These are phyloP conservation scores for Idaea biselata DNA, from an alignment of 2,888 invertebrate genomes.

Conservation along the genomic window DNA sequence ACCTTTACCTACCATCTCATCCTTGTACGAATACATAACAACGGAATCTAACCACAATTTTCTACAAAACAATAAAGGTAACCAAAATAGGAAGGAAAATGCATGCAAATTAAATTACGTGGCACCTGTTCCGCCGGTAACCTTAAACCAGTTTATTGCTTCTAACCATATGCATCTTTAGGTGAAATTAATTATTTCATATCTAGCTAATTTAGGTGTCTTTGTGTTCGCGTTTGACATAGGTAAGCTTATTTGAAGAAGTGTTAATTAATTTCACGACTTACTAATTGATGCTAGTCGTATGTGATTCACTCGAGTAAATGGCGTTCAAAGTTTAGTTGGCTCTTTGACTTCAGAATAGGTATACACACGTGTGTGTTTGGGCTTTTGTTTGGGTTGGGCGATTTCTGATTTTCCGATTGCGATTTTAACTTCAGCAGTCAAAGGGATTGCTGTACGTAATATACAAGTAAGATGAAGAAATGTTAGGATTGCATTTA, in stretches of 20 bases:
- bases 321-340: neutral
- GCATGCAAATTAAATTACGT: neutral
- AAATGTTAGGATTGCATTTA: no score
- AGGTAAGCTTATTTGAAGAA: constrained; percentile 25
- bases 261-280: constrained; percentile 45
- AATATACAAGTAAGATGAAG: no score
- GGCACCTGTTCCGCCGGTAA: neutral
- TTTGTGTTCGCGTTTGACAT: neutral
- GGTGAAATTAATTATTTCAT: neutral
- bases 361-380: no score
- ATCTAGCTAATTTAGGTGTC: neutral
- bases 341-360: no score
- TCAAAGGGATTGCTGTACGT: no score
- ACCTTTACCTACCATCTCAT: no score
- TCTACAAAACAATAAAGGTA: neutral
- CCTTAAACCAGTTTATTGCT: constrained; percentile 6
- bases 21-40: neutral
- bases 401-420: no score
- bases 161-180: neutral
- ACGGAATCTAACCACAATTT: neutral
- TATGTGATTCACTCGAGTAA: constrained; percentile 12
- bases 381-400: no score
- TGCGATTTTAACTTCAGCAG: no score
- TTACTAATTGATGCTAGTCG: constrained; percentile 35
- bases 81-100: neutral